Base-by-base conservation (phyloP, 2,888 invertebrate genomes). In the Tenthredo scrophulariae region DNA sequence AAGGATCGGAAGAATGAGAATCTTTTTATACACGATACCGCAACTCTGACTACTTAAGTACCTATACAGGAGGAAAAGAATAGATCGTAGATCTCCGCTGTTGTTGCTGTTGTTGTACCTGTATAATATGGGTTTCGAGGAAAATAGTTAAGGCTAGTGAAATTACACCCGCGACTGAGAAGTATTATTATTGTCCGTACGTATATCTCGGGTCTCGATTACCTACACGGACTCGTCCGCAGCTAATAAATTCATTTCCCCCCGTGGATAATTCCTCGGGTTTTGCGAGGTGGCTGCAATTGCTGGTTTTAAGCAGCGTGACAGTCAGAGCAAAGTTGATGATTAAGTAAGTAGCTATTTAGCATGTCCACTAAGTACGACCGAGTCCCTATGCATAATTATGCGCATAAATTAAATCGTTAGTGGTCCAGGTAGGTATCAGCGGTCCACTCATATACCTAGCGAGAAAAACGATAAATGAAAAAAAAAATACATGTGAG, bases 391-490 rank as follows among this genome's bases (percentile, higher is more conserved):
- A 50, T 40, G 26, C n/a, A 54, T 54, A 54, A 74, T 46, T 77
- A 80, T 80, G 80, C 80, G 80, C 80, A 80, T 80, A 58, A 22
- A 80, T 80, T 80, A 80, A 80, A 80, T 80, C 80, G 62, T 7
- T 9, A 67, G 67, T 33, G 13, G 72, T 74, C 72, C 72, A 74
- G 72, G 43, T 74, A 74, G 67, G 29, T 22, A 74, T 22, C 22
- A 18, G 40, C 22, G 43, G 43, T 74, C 9, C 15, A 46, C n/a
- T 26, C n/a, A 46, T 46, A n/a, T n/a, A n/a, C n/a, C n/a, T n/a
- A 46, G 74, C 1, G n/a, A 54, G 54, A 72, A 40, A 72, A 40
- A 40, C 10, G 40, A n/a, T 40, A 46, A 46, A 26, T 26, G 26
- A 26, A 75, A 22, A 26, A 58, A n/a, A 7, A 37, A 7, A 7